Evolutionary conservation across 1,140 invertebrate species (phyloP).

Genomic region (Dryas iulia): DNA sequence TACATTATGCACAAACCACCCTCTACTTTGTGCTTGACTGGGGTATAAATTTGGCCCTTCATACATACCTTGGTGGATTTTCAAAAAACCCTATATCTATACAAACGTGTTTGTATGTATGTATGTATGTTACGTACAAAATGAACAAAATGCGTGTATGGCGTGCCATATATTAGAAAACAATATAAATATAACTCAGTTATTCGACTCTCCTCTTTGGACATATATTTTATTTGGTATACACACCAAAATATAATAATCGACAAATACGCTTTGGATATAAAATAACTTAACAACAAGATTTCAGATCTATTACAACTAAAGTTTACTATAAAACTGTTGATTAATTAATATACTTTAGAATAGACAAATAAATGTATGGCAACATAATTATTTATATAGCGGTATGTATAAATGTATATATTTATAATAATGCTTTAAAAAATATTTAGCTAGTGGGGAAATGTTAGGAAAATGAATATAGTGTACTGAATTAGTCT

Average conservation of each 20-base stretch:
- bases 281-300: constrained; percentile 7
- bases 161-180: constrained; percentile 55
- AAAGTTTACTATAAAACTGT: neutral
- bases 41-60: constrained; percentile 58
- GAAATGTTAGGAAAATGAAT: neutral
- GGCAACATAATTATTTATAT: constrained; percentile 12
- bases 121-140: constrained; percentile 31
- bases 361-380: constrained; percentile 12
- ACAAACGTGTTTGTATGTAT: neutral
- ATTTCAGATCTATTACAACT: constrained; percentile 27
- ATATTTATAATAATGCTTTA: neutral
- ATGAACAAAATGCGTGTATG: constrained; percentile 55
- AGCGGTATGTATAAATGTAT: neutral
- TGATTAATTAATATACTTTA: neutral
- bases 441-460: constrained; percentile 4
- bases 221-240: constrained; percentile 65
- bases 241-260: constrained; percentile 42
- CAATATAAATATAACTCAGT: constrained; percentile 50
- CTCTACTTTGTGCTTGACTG: constrained; percentile 62
- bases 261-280: constrained; percentile 6
- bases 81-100: constrained; percentile 47
- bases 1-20: constrained; percentile 47
- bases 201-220: constrained; percentile 56
- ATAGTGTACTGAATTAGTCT: constrained; percentile 16
- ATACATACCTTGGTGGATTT: constrained; percentile 42